phyloP scores from a whole-genome alignment of 2,113 vertebrate species.

The Petrocephalus microphthalmus region DNA sequence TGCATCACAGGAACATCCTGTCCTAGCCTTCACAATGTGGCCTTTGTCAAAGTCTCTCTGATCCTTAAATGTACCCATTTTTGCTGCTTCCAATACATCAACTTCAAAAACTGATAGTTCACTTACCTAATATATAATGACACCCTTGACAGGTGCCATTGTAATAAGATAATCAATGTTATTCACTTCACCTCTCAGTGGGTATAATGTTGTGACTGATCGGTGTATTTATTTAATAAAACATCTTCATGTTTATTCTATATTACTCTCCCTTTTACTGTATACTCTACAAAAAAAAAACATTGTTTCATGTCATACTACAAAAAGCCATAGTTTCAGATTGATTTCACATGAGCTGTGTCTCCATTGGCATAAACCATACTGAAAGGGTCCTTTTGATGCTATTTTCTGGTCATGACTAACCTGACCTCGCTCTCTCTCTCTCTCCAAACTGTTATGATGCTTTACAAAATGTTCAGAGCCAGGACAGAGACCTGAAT shows the following conservation, averaged over 20 bases:
- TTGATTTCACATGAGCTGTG: not conserved
- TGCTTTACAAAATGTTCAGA: not conserved
- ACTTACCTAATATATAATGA: not conserved
- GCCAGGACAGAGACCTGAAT: too few relatives aligned
- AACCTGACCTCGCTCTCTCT: not conserved
- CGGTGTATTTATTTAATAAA: not conserved
- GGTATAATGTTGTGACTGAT: not conserved
- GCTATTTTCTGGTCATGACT: not conserved
- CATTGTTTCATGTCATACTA: not conserved
- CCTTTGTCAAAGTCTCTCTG: not conserved
- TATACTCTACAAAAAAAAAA: not conserved
- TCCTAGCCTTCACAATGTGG: not conserved
- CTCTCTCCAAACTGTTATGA: not conserved
- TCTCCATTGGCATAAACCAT: not conserved
- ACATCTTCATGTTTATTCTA: not conserved
- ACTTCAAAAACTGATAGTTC: not conserved
- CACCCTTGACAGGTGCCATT: not conserved
- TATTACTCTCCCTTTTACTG: not conserved
- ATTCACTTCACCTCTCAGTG: not conserved
- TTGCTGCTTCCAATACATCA: not conserved
- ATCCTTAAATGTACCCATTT: not conserved
- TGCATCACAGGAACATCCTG: not conserved
- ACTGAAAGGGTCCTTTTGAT: not conserved
- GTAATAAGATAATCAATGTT: not conserved
- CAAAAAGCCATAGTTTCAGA: not conserved